A percentile compares a stretch with the other conserved stretches of the same genome.
These are phyloP conservation scores for Ptychoptera contaminata DNA, from an alignment of 2,888 invertebrate genomes.

Conservation along the genomic window DNA sequence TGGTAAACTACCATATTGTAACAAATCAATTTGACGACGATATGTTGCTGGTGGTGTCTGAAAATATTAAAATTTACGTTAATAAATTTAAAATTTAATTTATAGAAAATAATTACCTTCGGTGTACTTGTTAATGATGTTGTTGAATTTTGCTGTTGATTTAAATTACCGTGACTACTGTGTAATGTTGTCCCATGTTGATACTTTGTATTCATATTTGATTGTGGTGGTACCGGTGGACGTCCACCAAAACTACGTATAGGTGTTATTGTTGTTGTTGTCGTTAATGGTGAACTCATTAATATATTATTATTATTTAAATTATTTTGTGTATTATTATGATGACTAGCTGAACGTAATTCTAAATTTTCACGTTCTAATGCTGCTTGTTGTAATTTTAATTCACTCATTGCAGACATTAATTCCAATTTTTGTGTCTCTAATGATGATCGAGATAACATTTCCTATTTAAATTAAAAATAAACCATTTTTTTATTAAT, in stretches of 20 bases:
- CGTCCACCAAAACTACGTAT: neutral
- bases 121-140: constrained; percentile 21
- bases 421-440: constrained; percentile 92
- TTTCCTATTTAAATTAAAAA: constrained; percentile 44
- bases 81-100: neutral
- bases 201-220: constrained; percentile 1
- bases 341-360: constrained; percentile 37
- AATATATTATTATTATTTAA: too few relatives aligned
- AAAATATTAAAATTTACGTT: constrained; percentile 10
- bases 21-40: constrained; percentile 49
- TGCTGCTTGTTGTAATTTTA: constrained; percentile 72
- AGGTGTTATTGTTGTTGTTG: constrained; percentile 20
- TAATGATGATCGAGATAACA: constrained; percentile 71
- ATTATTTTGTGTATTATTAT: constrained; percentile 17
- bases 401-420: constrained; percentile 81
- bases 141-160: constrained; percentile 16
- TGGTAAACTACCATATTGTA: constrained; percentile 69
- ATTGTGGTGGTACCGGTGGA: neutral
- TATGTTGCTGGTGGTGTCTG: constrained; percentile 62
- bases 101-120: constrained; percentile 23
- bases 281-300: constrained; percentile 28
- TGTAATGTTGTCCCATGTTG: constrained; percentile 14
- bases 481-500: neutral
- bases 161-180: constrained; percentile 28
- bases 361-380: constrained; percentile 79